A percentile compares a stretch with the other conserved stretches of the same genome.
Evolutionary conservation across 2,113 vertebrate species (phyloP).

Genomic region (Triplophysa tibetana): DNA sequence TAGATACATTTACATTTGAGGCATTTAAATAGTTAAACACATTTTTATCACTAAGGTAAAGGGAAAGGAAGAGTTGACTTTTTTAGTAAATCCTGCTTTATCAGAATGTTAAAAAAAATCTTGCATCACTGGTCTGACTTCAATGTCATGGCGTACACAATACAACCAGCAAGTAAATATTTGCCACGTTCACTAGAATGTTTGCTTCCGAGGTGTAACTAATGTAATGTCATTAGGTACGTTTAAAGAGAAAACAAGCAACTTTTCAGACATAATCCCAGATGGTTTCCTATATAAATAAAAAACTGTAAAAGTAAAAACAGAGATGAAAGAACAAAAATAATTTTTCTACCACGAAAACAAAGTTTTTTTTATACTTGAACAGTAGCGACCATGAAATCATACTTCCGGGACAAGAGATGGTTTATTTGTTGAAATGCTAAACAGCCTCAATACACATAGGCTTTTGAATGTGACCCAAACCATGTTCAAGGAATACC

Average conservation of each 20-base stretch:
- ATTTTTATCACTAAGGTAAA: too few species aligned
- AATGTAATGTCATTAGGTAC: background rate
- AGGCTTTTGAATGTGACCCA: conserved; percentile 8
- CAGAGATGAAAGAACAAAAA: too few species aligned
- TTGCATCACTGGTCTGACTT: background rate
- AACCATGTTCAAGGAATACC: conserved; percentile 1
- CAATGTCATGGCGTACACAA: background rate
- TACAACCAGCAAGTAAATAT: background rate
- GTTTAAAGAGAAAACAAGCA: background rate
- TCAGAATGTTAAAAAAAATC: conserved; percentile 2
- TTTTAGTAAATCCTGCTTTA: background rate
- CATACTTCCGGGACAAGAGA: background rate
- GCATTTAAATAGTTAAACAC: too few species aligned
- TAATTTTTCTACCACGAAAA: too few species aligned
- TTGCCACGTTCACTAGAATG: background rate
- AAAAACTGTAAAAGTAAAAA: too few species aligned
- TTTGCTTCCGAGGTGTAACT: background rate
- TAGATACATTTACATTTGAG: too few species aligned
- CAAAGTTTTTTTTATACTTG: too few species aligned
- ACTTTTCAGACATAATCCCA: too few species aligned
- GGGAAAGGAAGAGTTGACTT: too few species aligned
- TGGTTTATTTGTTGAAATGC: conserved; percentile 18
- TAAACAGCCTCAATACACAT: conserved; percentile 6
- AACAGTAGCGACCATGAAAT: background rate
- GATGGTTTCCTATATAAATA: too few species aligned